Percentiles rank a stretch among this genome's conserved stretches.
Conservation (phyloP, 2,113 vertebrate genomes). For the Pica pica region DNA sequence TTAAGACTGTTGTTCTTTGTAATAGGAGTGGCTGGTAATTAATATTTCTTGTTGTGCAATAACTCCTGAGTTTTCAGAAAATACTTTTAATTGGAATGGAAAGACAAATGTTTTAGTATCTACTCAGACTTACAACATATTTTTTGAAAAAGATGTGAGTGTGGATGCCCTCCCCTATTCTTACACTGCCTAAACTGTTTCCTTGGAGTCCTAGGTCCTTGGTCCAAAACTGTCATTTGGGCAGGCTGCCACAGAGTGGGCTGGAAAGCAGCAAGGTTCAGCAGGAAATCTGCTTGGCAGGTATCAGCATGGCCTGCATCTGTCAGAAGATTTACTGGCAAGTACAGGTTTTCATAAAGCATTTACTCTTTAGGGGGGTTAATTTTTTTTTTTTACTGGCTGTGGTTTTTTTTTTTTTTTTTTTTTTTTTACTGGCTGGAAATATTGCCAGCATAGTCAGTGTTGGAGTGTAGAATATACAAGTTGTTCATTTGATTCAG, state of each 20-base stretch:
- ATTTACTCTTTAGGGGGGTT: neutral
- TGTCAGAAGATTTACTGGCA: neutral
- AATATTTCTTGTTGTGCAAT: neutral
- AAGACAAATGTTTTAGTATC: neutral
- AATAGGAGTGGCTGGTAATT: neutral
- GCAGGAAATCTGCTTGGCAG: neutral
- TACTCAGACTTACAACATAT: neutral
- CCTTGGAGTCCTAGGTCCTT: neutral
- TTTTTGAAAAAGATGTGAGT: neutral
- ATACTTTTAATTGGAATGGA: neutral
- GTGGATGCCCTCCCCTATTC: neutral
- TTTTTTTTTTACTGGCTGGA: neutral
- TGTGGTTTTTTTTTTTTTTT: too few species aligned
- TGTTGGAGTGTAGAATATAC: neutral
- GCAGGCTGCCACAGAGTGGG: neutral
- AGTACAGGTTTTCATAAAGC: neutral
- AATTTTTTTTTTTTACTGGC: neutral
- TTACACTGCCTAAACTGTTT: neutral
- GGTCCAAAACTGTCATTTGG: neutral
- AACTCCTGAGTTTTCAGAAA: neutral
- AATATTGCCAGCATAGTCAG: neutral
- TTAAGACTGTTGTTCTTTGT: neutral
- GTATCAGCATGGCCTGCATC: neutral
- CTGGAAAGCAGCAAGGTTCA: neutral
- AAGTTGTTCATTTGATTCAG: neutral